Evolutionary conservation across 2,797 vertebrate species (phyloP).

Genomic region (Acropternis orthonyx): DNA sequence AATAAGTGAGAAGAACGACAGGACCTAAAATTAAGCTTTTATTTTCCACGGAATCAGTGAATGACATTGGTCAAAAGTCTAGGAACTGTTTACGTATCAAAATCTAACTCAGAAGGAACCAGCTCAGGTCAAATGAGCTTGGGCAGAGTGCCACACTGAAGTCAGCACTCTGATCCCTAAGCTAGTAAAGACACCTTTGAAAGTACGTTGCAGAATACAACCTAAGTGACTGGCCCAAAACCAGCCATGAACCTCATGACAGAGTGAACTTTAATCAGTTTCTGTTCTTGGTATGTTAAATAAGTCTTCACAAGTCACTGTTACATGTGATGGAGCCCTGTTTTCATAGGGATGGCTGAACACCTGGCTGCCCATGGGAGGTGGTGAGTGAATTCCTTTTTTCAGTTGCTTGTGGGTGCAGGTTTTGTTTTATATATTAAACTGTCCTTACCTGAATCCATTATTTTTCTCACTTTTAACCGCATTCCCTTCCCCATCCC

Average conservation of each 20-base stretch:
- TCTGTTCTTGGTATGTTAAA: background rate
- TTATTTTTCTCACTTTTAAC: background rate
- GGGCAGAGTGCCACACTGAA: background rate
- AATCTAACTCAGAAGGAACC: background rate
- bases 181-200: background rate
- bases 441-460: background rate
- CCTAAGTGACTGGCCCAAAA: background rate
- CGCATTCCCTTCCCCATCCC: background rate
- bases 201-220: background rate
- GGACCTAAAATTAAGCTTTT: background rate
- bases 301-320: background rate
- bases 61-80: background rate
- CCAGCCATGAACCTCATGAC: background rate
- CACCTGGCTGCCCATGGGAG: background rate
- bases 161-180: background rate
- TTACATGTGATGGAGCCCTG: rapidly evolving
- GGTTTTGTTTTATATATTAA: background rate
- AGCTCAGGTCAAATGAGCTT: background rate
- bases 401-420: background rate
- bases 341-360: background rate
- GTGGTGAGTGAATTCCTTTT: background rate
- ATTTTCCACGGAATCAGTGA: background rate
- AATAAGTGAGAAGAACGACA: background rate
- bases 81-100: background rate
- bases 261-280: background rate